Percentiles rank a stretch among this genome's conserved stretches.
Conservation (phyloP, 1,140 invertebrate genomes). For the Archivesica marissinica region DNA sequence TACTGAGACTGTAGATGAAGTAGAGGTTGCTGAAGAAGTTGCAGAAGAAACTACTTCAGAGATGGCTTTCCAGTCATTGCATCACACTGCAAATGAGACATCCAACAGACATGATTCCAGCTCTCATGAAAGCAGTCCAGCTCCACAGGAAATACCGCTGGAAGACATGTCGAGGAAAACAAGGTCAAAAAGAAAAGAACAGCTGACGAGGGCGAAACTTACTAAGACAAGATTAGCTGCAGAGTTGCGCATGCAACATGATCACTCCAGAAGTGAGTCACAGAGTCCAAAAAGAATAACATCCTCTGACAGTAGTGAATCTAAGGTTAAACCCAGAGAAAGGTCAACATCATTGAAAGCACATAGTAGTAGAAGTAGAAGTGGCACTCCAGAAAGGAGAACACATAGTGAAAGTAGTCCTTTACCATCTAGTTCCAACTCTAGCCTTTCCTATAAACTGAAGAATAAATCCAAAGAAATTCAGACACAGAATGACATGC, state of each 20-base stretch:
- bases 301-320: constrained; percentile 11
- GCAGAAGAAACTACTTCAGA: constrained; percentile 84
- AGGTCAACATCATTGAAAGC: constrained; percentile 63
- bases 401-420: constrained; percentile 72
- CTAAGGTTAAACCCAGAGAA: constrained; percentile 53
- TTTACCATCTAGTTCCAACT: constrained; percentile 31
- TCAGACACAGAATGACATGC: constrained; percentile 59
- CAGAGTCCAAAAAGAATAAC: constrained; percentile 73
- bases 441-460: constrained; percentile 7
- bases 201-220: constrained; percentile 29
- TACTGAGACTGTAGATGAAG: constrained; percentile 18
- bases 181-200: constrained; percentile 56
- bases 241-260: constrained; percentile 52
- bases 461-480: constrained; percentile 18
- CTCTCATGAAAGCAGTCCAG: constrained; percentile 47
- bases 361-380: constrained; percentile 45
- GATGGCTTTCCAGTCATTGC: constrained; percentile 89
- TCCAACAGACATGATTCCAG: constrained; percentile 52
- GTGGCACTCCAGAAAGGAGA: constrained; percentile 65
- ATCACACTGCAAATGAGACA: constrained; percentile 83
- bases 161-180: constrained; percentile 88
- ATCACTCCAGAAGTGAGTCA: constrained; percentile 70
- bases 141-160: constrained; percentile 90
- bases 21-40: constrained; percentile 75
- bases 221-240: constrained; percentile 64